phyloP scores from a whole-genome alignment of 1,140 invertebrate species.

The Brachionus asplanchnoidis region DNA sequence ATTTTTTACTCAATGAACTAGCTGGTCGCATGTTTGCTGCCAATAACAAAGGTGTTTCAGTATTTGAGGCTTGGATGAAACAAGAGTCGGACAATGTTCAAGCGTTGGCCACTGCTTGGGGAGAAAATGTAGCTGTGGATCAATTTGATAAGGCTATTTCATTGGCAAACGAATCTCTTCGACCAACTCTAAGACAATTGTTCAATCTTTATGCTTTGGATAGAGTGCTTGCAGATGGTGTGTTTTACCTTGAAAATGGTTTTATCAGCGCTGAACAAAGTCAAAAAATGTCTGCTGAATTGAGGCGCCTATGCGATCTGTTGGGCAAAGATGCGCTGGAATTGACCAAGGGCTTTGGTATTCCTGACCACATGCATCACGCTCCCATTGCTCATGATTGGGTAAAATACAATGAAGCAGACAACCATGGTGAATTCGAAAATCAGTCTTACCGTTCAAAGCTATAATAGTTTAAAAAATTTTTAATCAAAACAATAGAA shows the following conservation, averaged over 20 bases:
- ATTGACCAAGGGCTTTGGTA: constrained; percentile 50
- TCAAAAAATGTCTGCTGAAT: constrained; percentile 34
- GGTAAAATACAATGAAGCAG: constrained; percentile 49
- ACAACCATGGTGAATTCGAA: constrained; percentile 49
- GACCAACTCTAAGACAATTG: constrained; percentile 45
- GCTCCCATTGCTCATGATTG: constrained; percentile 52
- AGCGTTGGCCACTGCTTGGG: constrained; percentile 48
- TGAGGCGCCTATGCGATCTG: constrained; percentile 45
- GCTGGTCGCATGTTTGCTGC: constrained; percentile 46
- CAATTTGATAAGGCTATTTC: constrained; percentile 45
- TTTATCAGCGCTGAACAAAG: constrained; percentile 43
- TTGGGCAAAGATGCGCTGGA: constrained; percentile 46
- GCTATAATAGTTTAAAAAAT: not conserved
- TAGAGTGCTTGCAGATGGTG: constrained; percentile 46
- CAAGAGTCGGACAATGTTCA: constrained; percentile 49
- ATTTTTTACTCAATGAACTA: constrained; percentile 45
- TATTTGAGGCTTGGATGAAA: constrained; percentile 51
- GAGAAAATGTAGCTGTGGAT: constrained; percentile 49
- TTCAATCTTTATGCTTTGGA: constrained; percentile 47
- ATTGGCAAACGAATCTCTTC: constrained; percentile 43
- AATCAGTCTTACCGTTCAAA: constrained; percentile 4
- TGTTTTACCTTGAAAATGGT: constrained; percentile 45
- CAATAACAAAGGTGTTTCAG: constrained; percentile 45
- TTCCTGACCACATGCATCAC: constrained; percentile 49
- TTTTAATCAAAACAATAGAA: too few species aligned